Conservation (phyloP, 2,113 vertebrate species). For the Tachysurus fulvidraco region DNA sequence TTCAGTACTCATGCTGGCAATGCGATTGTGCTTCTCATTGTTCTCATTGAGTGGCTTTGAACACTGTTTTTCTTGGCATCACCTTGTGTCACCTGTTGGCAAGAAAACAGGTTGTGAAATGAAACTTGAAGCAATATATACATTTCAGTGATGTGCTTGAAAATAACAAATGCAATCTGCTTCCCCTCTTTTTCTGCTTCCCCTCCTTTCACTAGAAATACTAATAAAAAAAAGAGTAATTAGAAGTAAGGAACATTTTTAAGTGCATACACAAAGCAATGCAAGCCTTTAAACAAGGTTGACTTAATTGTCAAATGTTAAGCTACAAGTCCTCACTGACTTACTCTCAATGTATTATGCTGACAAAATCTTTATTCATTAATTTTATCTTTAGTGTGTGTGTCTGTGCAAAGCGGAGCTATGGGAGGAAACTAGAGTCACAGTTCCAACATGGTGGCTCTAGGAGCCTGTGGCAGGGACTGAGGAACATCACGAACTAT, state of each 20-base stretch:
- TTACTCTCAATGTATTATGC: background rate
- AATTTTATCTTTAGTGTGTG: background rate
- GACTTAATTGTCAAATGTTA: background rate
- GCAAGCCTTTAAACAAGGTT: background rate
- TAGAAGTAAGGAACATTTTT: background rate
- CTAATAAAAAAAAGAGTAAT: background rate
- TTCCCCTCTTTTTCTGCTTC: background rate
- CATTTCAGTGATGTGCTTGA: background rate
- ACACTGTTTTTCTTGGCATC: constrained; percentile 50
- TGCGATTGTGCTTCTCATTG: constrained; percentile 21
- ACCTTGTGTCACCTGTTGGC: constrained; percentile 49
- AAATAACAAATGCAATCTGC: background rate
- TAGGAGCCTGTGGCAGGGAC: too few relatives aligned
- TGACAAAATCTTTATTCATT: background rate
- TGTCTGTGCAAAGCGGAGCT: background rate
- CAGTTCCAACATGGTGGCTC: too few relatives aligned
- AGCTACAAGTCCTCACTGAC: background rate
- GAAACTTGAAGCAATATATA: background rate
- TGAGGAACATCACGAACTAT: too few relatives aligned
- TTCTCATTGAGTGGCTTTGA: background rate
- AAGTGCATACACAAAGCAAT: background rate
- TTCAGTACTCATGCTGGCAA: constrained; percentile 13
- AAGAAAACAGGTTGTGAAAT: constrained; percentile 9
- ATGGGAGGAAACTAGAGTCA: too few relatives aligned
- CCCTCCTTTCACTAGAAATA: background rate